Conservation (phyloP, 2,888 invertebrate genomes). For the Ophion ventricosus region DNA sequence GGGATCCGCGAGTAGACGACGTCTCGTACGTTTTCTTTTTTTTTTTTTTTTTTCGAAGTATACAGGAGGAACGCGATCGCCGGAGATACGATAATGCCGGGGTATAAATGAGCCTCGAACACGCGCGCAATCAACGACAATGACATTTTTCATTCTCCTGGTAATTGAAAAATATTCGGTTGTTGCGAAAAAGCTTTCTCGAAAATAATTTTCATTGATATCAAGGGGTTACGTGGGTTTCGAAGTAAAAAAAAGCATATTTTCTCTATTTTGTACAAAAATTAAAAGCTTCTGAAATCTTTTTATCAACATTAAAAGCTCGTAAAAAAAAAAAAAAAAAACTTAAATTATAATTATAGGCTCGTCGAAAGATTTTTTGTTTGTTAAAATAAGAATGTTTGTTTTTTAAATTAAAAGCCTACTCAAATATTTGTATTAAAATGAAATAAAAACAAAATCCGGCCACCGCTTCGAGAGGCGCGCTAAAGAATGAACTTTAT, state of each 20-base stretch:
- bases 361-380: background rate
- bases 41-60: slow-evolving; percentile 35
- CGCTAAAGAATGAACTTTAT: slow-evolving; percentile 78
- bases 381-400: too few relatives aligned
- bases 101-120: slow-evolving; percentile 28
- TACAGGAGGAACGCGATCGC: slow-evolving; percentile 19
- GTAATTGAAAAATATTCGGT: slow-evolving; percentile 4
- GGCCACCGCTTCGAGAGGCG: slow-evolving; percentile 34
- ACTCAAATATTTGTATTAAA: background rate
- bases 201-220: background rate
- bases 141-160: slow-evolving; percentile 11
- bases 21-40: slow-evolving; percentile 50
- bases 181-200: background rate
- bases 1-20: slow-evolving; percentile 36
- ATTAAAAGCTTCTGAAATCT: background rate
- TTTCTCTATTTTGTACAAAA: background rate
- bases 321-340: too few relatives aligned
- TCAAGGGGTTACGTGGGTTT: too few relatives aligned
- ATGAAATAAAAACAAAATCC: slow-evolving; percentile 16
- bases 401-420: background rate
- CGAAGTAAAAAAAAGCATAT: too few relatives aligned
- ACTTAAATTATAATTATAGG: background rate
- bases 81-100: slow-evolving; percentile 37
- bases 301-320: too few relatives aligned
- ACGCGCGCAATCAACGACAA: slow-evolving; percentile 29